Conservation (phyloP, 1,140 invertebrate species). For the Schmidtea mediterranea region DNA sequence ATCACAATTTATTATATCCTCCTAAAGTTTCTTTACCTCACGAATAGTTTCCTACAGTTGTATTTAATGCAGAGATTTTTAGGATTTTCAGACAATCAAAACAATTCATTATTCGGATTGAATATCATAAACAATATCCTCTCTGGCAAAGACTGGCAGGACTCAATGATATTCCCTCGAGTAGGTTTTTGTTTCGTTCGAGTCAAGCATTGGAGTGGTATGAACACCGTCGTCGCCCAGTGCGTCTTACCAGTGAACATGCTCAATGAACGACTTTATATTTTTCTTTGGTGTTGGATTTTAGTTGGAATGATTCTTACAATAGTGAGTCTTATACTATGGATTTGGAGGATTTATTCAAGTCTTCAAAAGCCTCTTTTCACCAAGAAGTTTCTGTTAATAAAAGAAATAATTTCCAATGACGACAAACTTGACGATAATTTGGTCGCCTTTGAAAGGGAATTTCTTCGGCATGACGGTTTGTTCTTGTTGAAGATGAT, state of each 20-base stretch:
- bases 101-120: background rate
- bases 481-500: background rate
- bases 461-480: background rate
- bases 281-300: background rate
- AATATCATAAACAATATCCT: background rate
- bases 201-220: background rate
- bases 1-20: background rate
- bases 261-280: background rate
- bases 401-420: too few species aligned
- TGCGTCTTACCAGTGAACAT: conserved; percentile 1
- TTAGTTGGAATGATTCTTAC: background rate
- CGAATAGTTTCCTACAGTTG: background rate
- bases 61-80: background rate
- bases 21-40: background rate
- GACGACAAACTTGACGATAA: too few species aligned
- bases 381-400: too few species aligned
- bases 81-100: background rate
- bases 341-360: background rate
- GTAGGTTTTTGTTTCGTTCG: background rate
- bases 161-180: background rate
- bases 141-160: background rate
- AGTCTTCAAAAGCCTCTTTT: background rate
- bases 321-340: background rate
- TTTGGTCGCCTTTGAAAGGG: background rate
- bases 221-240: background rate